These are phyloP conservation scores for Holacanthella duospinosa DNA, from an alignment of 2,888 invertebrate genomes.

Conservation along the genomic window DNA sequence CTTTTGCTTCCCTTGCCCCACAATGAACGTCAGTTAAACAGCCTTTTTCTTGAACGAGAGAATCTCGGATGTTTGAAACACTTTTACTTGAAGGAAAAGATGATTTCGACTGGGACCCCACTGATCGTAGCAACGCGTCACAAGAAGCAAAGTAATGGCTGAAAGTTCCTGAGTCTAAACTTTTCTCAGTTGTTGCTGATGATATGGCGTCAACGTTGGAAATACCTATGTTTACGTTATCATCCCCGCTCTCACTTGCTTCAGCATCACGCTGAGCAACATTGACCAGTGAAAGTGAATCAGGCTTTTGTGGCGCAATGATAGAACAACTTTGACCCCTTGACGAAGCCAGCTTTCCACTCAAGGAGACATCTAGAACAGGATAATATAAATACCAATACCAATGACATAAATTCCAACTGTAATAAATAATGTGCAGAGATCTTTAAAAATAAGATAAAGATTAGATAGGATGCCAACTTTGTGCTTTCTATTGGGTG, in stretches of 20 bases:
- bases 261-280: slow-evolving; percentile 32
- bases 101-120: slow-evolving; percentile 16
- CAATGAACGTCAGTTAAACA: slow-evolving; percentile 28
- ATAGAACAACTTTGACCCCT: slow-evolving; percentile 27
- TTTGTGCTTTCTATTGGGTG: too few relatives aligned
- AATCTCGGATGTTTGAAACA: slow-evolving; percentile 22
- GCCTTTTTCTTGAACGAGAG: slow-evolving; percentile 22
- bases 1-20: neutral
- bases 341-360: slow-evolving; percentile 37
- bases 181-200: neutral
- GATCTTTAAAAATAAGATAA: too few relatives aligned
- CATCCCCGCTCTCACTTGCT: slow-evolving; percentile 29
- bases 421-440: neutral
- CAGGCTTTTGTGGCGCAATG: slow-evolving; percentile 31
- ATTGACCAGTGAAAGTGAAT: slow-evolving; percentile 24
- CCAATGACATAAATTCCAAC: neutral
- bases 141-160: slow-evolving; percentile 25
- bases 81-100: slow-evolving; percentile 26
- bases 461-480: too few relatives aligned
- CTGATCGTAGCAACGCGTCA: slow-evolving; percentile 30
- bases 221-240: slow-evolving; percentile 20
- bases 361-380: slow-evolving; percentile 33
- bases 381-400: slow-evolving; percentile 6
- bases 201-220: neutral
- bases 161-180: slow-evolving; percentile 2